Base-by-base conservation (phyloP, 2,888 invertebrate genomes). In the Trichopoda pennipes region DNA sequence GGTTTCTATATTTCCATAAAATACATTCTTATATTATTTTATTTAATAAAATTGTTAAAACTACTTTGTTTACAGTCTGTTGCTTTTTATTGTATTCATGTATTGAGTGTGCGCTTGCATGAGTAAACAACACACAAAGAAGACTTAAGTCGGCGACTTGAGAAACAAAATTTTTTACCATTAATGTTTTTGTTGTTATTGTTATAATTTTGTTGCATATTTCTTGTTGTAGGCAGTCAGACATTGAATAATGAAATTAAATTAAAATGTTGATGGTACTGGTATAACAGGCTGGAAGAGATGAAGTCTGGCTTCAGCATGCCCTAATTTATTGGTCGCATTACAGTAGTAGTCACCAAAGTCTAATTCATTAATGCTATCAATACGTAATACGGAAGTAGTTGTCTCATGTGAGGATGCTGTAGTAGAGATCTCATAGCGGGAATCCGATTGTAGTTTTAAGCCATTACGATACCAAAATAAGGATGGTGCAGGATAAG, bases 331-430 rank as follows among this genome's bases (percentile, higher is more conserved):
- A 69, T 91, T 91, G 61, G 90, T 90, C 64, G 91, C 91, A 81
- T 90, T 90, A 85, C 91, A 91, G 42, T 86, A 90, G 68, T 90
- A 91, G 77, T 91, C 90, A 0, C 91, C 91, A 74, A 88, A 90
- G 85, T 91, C 89, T 55, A 86, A 83, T 60, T 86, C 88, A 69
- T 87, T 85, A 3, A 89, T 88, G 58, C 88, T 88, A 32, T 85
- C 86, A 53, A 91, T 88, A 77, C 88, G 88, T 77, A 91, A 82
- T 47, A 91, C 88, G 10, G 91, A 91, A 55, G 88, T 90, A 19
- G 91, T 91, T 9, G 89, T 88, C 84, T 90, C 91, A 64, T 88
- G 88, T 28, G 89, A 87, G 6, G 90, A 89, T 7, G 91, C 91
- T 21, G 88, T 90, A 72, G 89, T 90, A 78, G 90, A 87, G 66